Evolutionary conservation across 2,888 invertebrate species (phyloP).

Genomic region (Eupithecia dodoneata): DNA sequence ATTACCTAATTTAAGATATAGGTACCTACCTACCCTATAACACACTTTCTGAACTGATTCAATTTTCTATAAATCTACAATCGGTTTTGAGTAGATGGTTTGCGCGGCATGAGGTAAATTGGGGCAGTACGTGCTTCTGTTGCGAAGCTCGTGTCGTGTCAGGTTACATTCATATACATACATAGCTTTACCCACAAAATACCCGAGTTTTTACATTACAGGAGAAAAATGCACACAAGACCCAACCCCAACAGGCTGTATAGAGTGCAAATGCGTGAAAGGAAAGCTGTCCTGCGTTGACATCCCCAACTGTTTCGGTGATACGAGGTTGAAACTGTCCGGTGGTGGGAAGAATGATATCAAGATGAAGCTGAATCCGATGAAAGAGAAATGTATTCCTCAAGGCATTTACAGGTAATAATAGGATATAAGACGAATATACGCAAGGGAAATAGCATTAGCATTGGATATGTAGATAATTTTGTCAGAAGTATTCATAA

Average conservation of each 20-base stretch:
- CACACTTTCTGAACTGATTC: too few relatives aligned
- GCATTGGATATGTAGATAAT: too few relatives aligned
- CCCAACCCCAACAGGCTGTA: constrained; percentile 40
- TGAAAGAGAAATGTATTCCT: constrained; percentile 54
- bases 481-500: too few relatives aligned
- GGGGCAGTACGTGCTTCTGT: constrained; percentile 25
- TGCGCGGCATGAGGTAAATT: constrained; percentile 47
- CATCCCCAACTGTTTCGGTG: constrained; percentile 40
- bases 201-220: not conserved
- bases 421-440: too few relatives aligned
- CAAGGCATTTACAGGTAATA: constrained; percentile 59
- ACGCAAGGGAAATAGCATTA: too few relatives aligned
- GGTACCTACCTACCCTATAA: too few relatives aligned
- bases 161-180: constrained; percentile 23
- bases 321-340: constrained; percentile 26
- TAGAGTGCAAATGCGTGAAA: constrained; percentile 50
- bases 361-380: constrained; percentile 29
- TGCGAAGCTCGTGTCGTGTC: constrained; percentile 25
- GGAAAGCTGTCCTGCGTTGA: constrained; percentile 44
- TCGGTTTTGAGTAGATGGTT: too few relatives aligned
- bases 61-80: too few relatives aligned
- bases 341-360: not conserved
- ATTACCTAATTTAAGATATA: too few relatives aligned
- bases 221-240: constrained; percentile 6
- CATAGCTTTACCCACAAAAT: not conserved